Base-by-base conservation (phyloP, 2,797 vertebrate species). In the Tauraco hartlaubi region DNA sequence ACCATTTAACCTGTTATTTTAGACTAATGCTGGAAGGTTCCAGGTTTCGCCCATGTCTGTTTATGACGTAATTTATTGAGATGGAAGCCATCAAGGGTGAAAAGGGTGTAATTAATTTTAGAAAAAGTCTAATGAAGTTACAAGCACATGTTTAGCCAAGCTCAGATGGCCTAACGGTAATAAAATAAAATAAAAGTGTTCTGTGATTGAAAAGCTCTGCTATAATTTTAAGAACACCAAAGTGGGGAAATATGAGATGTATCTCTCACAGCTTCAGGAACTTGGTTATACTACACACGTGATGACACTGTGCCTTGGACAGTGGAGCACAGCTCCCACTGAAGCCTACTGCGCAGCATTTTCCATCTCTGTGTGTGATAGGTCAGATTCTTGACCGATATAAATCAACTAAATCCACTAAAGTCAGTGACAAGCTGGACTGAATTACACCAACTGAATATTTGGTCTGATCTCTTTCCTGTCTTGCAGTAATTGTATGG, bases 181-280 rank as follows among this genome's bases (percentile, higher is more conserved):
- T 59, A 76, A 88, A 90, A 75, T 61, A 79, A 77, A 91, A 79
- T n/a, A 33, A 75, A 95, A 92, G 79, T 41, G 4, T 51, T 72
- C 29, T 3, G 1, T 37, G 52, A 88, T 23, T 87, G 71, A 74
- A 91, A 86, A 79, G 20, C 39, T 89, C 51, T 88, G 66, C 31
- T 67, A 18, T 49, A 84, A 75, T 90, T 95, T 89, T 67, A 85
- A 78, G 55, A 91, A 49, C 61, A 74, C 64, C 56, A 35, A 52
- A 74, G 68, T 25, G 25, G 61, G 49, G 61, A 91, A 95, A 94
- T 88, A 25, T 0, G 3, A 95, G 92, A 5, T 82, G 31, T 31
- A 55, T 59, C 43, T 96, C 82, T 54, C 83, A 66, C 90, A 95
- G 85, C 90, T 96, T 87, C 79, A 88, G 82, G n/a, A 94, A 23